These are phyloP conservation scores for Bos taurus DNA, from an alignment of 2,113 vertebrate species.

Conservation along the genomic window ARS-UCD2.0 NC_037350.1:51143501-51144000, in stretches of 20 bases:
- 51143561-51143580: not conserved
- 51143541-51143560: not conserved
- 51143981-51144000: not conserved
- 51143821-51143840: slow-evolving; percentile 33
- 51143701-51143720: slow-evolving; percentile 14
- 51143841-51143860: slow-evolving; percentile 25
- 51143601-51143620: not conserved
- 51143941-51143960: not conserved
- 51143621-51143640: not conserved
- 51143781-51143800: slow-evolving; percentile 44
- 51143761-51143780: slow-evolving; percentile 63
- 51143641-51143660: slow-evolving; percentile 4
- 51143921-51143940: not conserved
- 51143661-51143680: slow-evolving; percentile 30
- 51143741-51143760: slow-evolving; percentile 48
- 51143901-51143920: not conserved
- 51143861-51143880: not conserved
- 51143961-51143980: not conserved
- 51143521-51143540: not conserved
- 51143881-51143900: not conserved
- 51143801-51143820: slow-evolving; percentile 36
- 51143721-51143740: slow-evolving; percentile 50
- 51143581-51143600: not conserved
- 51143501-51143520: not conserved
- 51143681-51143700: slow-evolving; percentile 54